Conservation (phyloP, 1,140 invertebrate genomes). For the Hetaerina americana region DNA sequence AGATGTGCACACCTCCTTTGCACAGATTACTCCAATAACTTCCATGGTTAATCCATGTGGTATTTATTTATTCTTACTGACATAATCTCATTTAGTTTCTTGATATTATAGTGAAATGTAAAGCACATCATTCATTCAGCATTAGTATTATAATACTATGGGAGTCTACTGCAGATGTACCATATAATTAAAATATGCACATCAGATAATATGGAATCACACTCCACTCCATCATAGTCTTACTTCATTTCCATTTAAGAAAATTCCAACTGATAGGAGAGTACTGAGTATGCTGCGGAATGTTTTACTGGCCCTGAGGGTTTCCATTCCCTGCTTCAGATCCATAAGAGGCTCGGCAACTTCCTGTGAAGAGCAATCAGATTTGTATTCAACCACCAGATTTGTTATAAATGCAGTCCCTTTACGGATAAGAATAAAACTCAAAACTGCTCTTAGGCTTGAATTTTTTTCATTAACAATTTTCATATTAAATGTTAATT, state of each 20-base stretch:
- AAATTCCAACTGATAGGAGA: constrained; percentile 89
- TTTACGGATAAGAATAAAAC: too few relatives aligned
- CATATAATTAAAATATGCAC: not conserved
- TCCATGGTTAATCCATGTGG: too few relatives aligned
- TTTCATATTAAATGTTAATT: not conserved
- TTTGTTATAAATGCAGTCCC: too few relatives aligned
- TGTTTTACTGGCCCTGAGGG: constrained; percentile 80
- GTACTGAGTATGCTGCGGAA: constrained; percentile 90
- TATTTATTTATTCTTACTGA: too few relatives aligned
- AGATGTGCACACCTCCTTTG: too few relatives aligned
- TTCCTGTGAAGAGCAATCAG: constrained; percentile 57
- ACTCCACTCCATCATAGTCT: too few relatives aligned
- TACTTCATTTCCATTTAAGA: constrained; percentile 85
- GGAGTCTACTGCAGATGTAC: not conserved
- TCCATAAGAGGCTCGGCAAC: constrained; percentile 97
- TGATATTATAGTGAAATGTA: too few relatives aligned
- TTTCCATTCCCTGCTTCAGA: constrained; percentile 89
- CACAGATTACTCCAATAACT: too few relatives aligned
- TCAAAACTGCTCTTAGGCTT: not conserved
- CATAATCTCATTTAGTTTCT: too few relatives aligned
- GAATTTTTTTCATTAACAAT: constrained; percentile 3
- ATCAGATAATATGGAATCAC: constrained; percentile 13
- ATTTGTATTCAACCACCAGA: too few relatives aligned
- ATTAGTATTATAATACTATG: not conserved
- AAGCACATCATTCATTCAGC: not conserved